Evolutionary conservation across 2,888 invertebrate species (phyloP).

Genomic region (Leptopterna dolabrata): DNA sequence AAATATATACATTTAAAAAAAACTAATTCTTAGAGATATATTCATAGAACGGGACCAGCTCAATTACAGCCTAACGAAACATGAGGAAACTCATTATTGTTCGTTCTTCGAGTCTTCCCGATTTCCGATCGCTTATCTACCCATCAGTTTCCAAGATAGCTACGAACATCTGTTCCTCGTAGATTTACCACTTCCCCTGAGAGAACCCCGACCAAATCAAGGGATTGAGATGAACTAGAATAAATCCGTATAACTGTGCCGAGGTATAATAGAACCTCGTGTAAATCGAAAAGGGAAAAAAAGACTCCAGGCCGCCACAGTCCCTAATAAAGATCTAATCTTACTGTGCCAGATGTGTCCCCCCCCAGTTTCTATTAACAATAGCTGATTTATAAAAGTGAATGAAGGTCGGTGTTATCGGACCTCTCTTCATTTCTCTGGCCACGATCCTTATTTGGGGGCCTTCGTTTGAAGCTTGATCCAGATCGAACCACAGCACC

Average conservation of each 20-base stretch:
- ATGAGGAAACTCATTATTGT: too few species aligned
- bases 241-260: constrained; percentile 24
- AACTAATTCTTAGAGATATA: too few species aligned
- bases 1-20: too few species aligned
- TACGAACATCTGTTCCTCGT: constrained; percentile 8
- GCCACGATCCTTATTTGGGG: not conserved
- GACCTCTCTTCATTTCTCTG: constrained; percentile 7
- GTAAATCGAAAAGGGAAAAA: not conserved
- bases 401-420: constrained; percentile 19
- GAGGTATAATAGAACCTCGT: not conserved
- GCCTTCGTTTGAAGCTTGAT: not conserved
- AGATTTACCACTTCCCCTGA: not conserved
- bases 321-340: constrained; percentile 30
- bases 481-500: not conserved
- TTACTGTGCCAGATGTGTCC: constrained; percentile 14
- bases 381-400: constrained; percentile 20
- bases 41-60: too few species aligned
- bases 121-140: too few species aligned
- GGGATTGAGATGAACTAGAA: not conserved
- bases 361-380: constrained; percentile 25
- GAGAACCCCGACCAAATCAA: not conserved
- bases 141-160: not conserved
- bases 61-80: too few species aligned
- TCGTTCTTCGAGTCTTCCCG: too few species aligned
- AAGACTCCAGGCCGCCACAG: not conserved